Conservation (phyloP, 1,140 invertebrate genomes). For the Drosophila lacteicornis region DNA sequence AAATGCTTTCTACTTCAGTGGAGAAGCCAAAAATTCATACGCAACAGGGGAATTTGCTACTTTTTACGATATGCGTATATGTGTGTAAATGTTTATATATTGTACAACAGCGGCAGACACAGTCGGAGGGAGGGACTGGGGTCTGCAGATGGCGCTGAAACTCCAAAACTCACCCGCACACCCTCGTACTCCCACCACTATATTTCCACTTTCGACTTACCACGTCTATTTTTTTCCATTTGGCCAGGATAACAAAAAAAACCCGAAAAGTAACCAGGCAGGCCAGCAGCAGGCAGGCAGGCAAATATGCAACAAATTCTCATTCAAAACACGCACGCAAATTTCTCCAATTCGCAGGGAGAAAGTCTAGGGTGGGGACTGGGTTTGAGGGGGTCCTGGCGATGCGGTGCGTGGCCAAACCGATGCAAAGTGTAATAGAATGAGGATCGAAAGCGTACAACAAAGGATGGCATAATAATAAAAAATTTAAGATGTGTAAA, state of each 20-base stretch:
- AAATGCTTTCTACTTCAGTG: slow-evolving; percentile 80
- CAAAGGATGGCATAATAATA: slow-evolving; percentile 83
- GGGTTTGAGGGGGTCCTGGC: too few species aligned
- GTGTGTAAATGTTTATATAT: slow-evolving; percentile 63
- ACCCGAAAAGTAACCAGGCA: slow-evolving; percentile 32
- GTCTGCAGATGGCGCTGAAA: slow-evolving; percentile 32
- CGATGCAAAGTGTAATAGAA: slow-evolving; percentile 75
- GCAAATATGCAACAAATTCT: slow-evolving; percentile 83
- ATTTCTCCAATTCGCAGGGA: slow-evolving; percentile 78
- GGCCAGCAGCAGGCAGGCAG: slow-evolving; percentile 34
- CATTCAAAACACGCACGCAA: slow-evolving; percentile 83
- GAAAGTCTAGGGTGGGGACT: not conserved
- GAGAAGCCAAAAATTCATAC: slow-evolving; percentile 81
- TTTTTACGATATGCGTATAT: slow-evolving; percentile 58
- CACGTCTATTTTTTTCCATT: slow-evolving; percentile 83
- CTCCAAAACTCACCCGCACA: slow-evolving; percentile 18
- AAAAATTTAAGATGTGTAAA: slow-evolving; percentile 84
- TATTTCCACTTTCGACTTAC: slow-evolving; percentile 57
- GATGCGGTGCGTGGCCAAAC: slow-evolving; percentile 35
- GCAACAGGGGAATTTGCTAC: slow-evolving; percentile 79
- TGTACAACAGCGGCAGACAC: slow-evolving; percentile 61
- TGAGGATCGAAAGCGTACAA: slow-evolving; percentile 81
- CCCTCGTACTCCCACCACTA: slow-evolving; percentile 6
- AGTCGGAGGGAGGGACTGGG: slow-evolving; percentile 1
- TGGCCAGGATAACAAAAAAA: slow-evolving; percentile 54